Evolutionary conservation across 2,888 invertebrate species (phyloP), one percentile per base, ranked within the genome.

Genomic region (Heliothis peltigera): DNA sequence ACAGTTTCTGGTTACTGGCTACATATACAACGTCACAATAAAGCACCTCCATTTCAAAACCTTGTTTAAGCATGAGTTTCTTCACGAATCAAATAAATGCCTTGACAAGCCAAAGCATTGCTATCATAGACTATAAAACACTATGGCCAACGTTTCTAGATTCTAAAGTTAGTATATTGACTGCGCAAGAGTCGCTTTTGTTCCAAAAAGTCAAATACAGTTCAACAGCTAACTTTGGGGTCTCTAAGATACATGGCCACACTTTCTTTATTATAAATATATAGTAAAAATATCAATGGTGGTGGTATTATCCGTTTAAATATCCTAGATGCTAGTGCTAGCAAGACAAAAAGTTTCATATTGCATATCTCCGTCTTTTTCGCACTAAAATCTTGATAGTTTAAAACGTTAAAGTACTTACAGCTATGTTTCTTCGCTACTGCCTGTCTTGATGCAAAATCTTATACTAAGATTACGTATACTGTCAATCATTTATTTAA

Each of bases 1-100:
- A n/a, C n/a, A n/a, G n/a, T n/a, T n/a, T n/a, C n/a, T 21, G 6
- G 15, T 19, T 46, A 21, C 46, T 15, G 21, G 39, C 39, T 39
- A 21, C 21, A 15, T 39, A 39, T 22, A 21, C 48, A 53, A 25
- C 15, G 53, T 48, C 56, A 39, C 32, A 32, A 25, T 4, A 32
- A 43, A 8, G 58, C 64, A 65, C 43, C 42, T 65, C 51, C 80
- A 81, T 78, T 79, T 82, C 68, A 75, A 60, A 42, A 51, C 74
- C 73, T 67, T 43, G 56, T 75, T 72, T 57, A 49, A 59, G 74
- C 75, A 77, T 77, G 76, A 18, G 32, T 59, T 64, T 59, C 44
- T 52, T 52, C 43, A 52, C n/a, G 18, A 39, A n/a, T 18, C 17
- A 47, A 62, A 18, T 21, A 46, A 35, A 44, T 28, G 47, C 49